These are phyloP conservation scores for Passer montanus DNA, from an alignment of 2,113 vertebrate genomes.

Conservation along the genomic window DNA sequence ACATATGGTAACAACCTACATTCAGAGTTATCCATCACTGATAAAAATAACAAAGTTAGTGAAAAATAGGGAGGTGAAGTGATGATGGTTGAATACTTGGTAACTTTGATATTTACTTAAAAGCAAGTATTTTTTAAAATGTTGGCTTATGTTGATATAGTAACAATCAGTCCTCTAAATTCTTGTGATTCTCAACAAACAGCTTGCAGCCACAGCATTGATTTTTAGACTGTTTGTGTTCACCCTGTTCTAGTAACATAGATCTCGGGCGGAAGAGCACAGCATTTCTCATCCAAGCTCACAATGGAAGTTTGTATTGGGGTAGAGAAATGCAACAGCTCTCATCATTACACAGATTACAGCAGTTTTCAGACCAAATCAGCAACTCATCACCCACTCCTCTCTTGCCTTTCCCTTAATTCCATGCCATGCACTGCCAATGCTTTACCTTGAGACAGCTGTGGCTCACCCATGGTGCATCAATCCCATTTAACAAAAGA, in stretches of 20 bases:
- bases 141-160: accelerated
- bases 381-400: background rate
- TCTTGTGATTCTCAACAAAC: background rate
- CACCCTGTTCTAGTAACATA: accelerated
- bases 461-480: background rate
- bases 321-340: accelerated
- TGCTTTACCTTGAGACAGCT: background rate
- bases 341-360: background rate
- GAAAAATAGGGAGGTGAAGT: background rate
- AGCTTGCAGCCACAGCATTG: background rate
- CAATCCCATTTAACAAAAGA: background rate
- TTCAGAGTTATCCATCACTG: background rate
- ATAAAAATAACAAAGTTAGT: background rate
- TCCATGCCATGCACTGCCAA: background rate
- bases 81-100: accelerated
- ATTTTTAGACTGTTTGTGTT: background rate
- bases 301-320: background rate
- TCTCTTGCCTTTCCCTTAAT: background rate
- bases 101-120: background rate
- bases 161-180: background rate
- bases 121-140: background rate
- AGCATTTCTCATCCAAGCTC: background rate
- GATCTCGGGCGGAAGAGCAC: accelerated
- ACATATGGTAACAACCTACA: background rate
- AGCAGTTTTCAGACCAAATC: background rate